These are phyloP conservation scores for Zapornia atra DNA, from an alignment of 2,113 vertebrate genomes.

Conservation along the genomic window DNA sequence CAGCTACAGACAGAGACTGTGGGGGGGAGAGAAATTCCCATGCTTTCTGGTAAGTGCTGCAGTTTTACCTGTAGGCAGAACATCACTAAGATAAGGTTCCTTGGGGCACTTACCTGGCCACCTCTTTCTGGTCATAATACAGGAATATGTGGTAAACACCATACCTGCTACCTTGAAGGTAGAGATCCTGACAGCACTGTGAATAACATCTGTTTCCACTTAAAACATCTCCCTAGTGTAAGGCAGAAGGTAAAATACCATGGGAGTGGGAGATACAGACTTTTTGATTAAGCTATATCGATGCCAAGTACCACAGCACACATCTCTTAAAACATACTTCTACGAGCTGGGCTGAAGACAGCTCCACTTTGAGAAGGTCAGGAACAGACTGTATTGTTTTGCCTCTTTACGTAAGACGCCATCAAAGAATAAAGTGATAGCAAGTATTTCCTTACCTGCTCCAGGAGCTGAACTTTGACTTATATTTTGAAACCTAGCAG, in stretches of 20 bases:
- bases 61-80: background rate
- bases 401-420: background rate
- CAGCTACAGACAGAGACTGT: background rate
- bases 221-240: background rate
- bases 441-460: conserved; percentile 65
- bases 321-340: background rate
- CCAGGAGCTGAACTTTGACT: conserved; percentile 72
- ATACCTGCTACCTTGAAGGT: background rate
- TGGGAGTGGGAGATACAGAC: background rate
- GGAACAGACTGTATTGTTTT: background rate
- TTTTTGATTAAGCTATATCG: background rate
- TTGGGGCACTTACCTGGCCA: background rate
- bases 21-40: background rate
- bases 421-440: background rate
- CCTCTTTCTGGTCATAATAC: background rate
- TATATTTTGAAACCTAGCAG: conserved; percentile 58
- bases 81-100: background rate
- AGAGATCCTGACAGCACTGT: background rate
- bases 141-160: background rate
- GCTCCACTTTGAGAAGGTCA: background rate
- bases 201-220: background rate
- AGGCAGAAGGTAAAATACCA: background rate
- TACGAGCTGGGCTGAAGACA: background rate
- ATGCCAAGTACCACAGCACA: background rate
- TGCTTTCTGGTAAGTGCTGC: background rate